Percentiles rank a stretch among this genome's conserved stretches.
phyloP scores from a whole-genome alignment of 1,140 invertebrate species.

The Drosophila takahashii region DNA sequence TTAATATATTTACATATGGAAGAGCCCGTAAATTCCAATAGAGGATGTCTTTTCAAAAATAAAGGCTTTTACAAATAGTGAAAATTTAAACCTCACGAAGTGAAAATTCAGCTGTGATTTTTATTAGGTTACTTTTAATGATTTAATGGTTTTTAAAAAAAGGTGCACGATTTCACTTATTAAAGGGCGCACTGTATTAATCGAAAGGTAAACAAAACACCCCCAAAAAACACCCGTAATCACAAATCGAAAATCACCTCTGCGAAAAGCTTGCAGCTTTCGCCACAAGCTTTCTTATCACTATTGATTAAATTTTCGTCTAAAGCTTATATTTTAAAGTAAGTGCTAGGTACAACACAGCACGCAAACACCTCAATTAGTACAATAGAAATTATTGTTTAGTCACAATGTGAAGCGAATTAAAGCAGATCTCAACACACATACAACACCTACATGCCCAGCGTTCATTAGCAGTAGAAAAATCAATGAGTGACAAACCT shows the following conservation, averaged over 20 bases:
- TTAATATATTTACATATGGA: slow-evolving; percentile 1
- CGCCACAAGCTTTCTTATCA: slow-evolving; percentile 42
- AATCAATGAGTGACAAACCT: slow-evolving; percentile 39
- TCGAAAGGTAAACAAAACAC: slow-evolving; percentile 2
- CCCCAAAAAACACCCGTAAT: not conserved
- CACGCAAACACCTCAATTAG: slow-evolving; percentile 38
- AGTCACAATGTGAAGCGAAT: slow-evolving; percentile 38
- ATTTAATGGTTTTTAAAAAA: too few relatives aligned
- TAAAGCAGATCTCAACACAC: slow-evolving; percentile 32
- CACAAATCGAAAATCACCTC: slow-evolving; percentile 40
- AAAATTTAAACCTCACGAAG: too few relatives aligned
- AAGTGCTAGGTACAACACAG: slow-evolving; percentile 38
- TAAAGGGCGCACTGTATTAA: not conserved
- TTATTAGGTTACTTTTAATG: too few relatives aligned
- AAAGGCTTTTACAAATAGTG: too few relatives aligned
- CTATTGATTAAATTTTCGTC: slow-evolving; percentile 49
- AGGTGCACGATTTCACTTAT: not conserved
- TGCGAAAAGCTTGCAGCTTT: slow-evolving; percentile 18
- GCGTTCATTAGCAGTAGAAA: slow-evolving; percentile 21
- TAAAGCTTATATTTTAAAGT: slow-evolving; percentile 23
- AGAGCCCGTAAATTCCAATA: too few relatives aligned
- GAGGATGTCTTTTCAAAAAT: too few relatives aligned
- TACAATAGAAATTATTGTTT: slow-evolving; percentile 13
- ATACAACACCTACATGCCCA: slow-evolving; percentile 9
- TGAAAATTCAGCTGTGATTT: too few relatives aligned